Conservation (phyloP, 2,797 vertebrate genomes). For the Darevskia mixta region DNA sequence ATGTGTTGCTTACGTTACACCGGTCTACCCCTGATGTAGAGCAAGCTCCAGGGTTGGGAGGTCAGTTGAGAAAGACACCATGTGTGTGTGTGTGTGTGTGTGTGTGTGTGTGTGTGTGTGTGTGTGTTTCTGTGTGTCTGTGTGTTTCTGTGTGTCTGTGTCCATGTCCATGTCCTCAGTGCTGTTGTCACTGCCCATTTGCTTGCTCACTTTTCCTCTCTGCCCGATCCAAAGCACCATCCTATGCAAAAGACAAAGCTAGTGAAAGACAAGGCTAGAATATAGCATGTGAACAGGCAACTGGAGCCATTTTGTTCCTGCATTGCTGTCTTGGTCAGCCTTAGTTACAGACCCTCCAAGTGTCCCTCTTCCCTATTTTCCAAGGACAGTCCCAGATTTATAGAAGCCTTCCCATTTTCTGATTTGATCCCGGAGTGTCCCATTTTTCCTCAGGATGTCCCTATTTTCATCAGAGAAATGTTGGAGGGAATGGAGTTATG, state of each 20-base stretch:
- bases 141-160: too few species aligned
- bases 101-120: neutral
- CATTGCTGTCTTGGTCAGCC: slow-evolving; percentile 52
- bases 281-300: too few species aligned
- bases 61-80: neutral
- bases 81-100: neutral
- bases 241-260: neutral
- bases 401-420: too few species aligned
- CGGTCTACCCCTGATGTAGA: too few species aligned
- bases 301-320: neutral
- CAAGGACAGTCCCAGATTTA: too few species aligned
- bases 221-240: neutral
- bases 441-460: too few species aligned
- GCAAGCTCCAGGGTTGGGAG: neutral
- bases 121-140: too few species aligned
- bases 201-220: neutral
- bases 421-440: too few species aligned
- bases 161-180: neutral
- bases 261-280: neutral
- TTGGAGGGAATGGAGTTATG: too few species aligned
- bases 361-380: too few species aligned
- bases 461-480: too few species aligned
- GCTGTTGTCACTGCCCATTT: neutral
- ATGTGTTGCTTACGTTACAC: too few species aligned
- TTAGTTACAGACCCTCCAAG: neutral